Evolutionary conservation across 2,113 vertebrate species (phyloP), one percentile per base, ranked within the genome.

Genomic region (Struthio camelus): DNA sequence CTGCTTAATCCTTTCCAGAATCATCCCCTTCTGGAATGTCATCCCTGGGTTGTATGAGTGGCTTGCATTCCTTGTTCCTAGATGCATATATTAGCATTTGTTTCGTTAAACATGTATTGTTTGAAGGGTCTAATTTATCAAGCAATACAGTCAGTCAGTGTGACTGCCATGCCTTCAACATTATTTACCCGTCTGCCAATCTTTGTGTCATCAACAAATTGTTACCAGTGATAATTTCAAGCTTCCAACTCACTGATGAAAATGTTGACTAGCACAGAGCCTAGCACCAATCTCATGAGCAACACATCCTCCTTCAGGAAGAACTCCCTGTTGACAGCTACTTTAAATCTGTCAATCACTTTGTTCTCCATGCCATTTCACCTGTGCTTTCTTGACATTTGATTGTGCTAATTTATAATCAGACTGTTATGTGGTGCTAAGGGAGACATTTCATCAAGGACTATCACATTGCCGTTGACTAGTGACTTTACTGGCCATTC

Each of bases 191-290:
- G 89, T 83, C 75, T 94, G 81, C 78, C 97, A 96, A 48, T 89
- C 67, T 95, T 87, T 85, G 79, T 94, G 81, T 95, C 94, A 83
- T 93, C 93, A 96, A 93, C 91, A 95, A 89, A 94, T 65, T 56
- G 92, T 87, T 94, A 94, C 18, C 50, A 59, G 71, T 1, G 16
- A 64, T 62, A 85, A 93, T 88, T 85, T 80, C 72, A 93, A 89
- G 71, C 75, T 95, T 93, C 87, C 2, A 2, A 12, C 67, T 94
- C 85, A 59, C 24, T 46, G 86, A 89, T 87, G 54, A 94, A 87
- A 92, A 93, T 9, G 64, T 80, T 87, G 89, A 64, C 59, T 72
- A 80, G 48, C 19, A 38, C 15, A 50, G 69, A 84, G 23, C 20
- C 79, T 92, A 61, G 59, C 78, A 83, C 46, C 59, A 64, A 51